A percentile compares a stretch with the other conserved stretches of the same genome.
Evolutionary conservation across 2,113 vertebrate genomes (phyloP).

Genomic region (Zapus hudsonius): DNA sequence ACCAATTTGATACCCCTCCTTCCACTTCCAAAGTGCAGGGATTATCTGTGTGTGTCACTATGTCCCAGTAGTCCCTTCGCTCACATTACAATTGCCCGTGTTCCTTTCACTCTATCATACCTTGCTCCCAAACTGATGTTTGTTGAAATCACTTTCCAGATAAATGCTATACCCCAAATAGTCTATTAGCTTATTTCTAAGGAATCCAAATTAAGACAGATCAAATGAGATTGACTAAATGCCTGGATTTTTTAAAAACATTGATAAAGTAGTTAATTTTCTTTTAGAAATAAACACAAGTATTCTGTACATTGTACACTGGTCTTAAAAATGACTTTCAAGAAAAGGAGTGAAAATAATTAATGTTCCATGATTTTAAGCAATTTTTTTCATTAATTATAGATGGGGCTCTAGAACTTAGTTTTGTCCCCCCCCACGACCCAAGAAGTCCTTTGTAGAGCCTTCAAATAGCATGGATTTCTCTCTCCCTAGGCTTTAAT

Average conservation of each 20-base stretch:
- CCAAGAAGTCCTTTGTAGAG: conserved; percentile 13
- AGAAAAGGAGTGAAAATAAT: conserved; percentile 57
- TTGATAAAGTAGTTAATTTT: neutral
- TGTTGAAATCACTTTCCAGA: neutral
- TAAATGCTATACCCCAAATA: neutral
- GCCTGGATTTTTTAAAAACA: neutral
- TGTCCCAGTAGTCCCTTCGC: neutral
- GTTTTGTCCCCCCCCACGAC: neutral
- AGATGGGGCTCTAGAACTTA: neutral
- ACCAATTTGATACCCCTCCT: no score
- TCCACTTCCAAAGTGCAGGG: no score
- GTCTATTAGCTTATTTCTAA: neutral
- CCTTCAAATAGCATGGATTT: conserved; percentile 66
- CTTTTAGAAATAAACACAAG: conserved; percentile 1
- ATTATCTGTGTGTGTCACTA: neutral
- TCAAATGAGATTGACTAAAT: neutral
- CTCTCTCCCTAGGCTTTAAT: conserved; percentile 71
- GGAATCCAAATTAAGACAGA: neutral
- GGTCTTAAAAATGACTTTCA: conserved; percentile 46
- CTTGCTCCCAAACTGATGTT: neutral
- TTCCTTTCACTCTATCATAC: neutral
- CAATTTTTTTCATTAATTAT: conserved; percentile 34
- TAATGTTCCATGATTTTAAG: conserved; percentile 33
- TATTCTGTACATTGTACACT: neutral
- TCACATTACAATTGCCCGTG: neutral